Conservation (phyloP, 2,113 vertebrate genomes). For the Sciurus niger region DNA sequence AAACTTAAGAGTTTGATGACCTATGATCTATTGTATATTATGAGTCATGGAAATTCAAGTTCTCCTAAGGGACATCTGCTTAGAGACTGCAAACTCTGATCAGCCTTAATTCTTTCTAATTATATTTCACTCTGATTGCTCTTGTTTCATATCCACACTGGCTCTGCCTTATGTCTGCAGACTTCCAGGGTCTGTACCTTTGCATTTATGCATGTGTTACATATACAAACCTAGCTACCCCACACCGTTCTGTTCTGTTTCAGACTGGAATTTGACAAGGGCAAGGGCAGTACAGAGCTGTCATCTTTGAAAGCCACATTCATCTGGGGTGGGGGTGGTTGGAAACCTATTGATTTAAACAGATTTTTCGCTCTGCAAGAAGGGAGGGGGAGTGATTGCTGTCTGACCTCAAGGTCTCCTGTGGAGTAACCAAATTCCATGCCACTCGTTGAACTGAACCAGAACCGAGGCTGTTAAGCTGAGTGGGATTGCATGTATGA, state of each 20-base stretch:
- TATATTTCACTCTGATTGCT: slow-evolving; percentile 69
- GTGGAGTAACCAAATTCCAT: slow-evolving; percentile 62
- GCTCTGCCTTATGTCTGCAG: slow-evolving; percentile 62
- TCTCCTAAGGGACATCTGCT: slow-evolving; percentile 63
- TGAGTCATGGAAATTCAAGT: slow-evolving; percentile 64
- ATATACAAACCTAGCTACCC: slow-evolving; percentile 61
- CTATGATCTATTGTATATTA: slow-evolving; percentile 32
- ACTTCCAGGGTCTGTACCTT: slow-evolving; percentile 69
- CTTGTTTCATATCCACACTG: slow-evolving; percentile 51
- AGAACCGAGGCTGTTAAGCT: slow-evolving; percentile 47
- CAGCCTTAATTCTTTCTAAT: slow-evolving; percentile 66
- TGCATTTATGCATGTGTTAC: slow-evolving; percentile 55
- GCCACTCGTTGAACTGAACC: slow-evolving; percentile 54
- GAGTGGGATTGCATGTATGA: neutral
- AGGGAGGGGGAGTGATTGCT: slow-evolving; percentile 60
- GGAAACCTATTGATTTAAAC: slow-evolving; percentile 73
- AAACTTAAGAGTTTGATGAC: slow-evolving; percentile 31
- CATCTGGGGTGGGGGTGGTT: neutral
- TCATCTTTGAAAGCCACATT: slow-evolving; percentile 73
- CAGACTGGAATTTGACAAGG: slow-evolving; percentile 71
- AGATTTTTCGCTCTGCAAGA: slow-evolving; percentile 67
- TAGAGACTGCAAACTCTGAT: slow-evolving; percentile 51
- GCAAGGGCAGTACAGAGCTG: slow-evolving; percentile 62
- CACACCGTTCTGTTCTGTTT: slow-evolving; percentile 73
- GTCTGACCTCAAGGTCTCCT: slow-evolving; percentile 74